Percentiles rank a stretch among this genome's conserved stretches.
Evolutionary conservation across 2,888 invertebrate genomes (phyloP).

Genomic region (Oscheius sp.): DNA sequence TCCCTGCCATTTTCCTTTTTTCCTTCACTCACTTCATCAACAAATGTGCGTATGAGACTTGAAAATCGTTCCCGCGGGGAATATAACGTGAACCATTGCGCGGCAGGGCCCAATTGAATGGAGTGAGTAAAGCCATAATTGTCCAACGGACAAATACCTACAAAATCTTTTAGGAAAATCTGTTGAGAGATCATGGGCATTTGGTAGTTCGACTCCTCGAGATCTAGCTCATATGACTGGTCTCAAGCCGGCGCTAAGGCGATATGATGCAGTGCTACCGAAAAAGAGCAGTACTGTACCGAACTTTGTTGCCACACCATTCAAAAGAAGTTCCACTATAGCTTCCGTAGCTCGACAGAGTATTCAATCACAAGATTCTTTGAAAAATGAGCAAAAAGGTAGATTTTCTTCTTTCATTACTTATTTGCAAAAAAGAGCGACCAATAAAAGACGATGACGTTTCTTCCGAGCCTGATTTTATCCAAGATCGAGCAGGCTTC

Average conservation of each 20-base stretch:
- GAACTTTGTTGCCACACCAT: conserved; percentile 29
- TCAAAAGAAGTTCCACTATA: conserved; percentile 13
- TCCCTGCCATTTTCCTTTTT: not conserved
- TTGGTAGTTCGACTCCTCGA: conserved; percentile 65
- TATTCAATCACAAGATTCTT: not conserved
- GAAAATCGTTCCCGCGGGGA: conserved; percentile 9
- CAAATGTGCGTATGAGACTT: conserved; percentile 11
- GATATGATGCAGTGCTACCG: conserved; percentile 48
- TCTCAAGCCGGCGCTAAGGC: conserved; percentile 3
- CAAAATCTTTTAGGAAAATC: not conserved
- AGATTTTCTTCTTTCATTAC: too few species aligned
- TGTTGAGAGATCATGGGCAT: conserved; percentile 37
- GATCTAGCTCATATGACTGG: conserved; percentile 53
- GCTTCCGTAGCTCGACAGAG: not conserved
- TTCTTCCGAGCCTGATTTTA: conserved; percentile 49
- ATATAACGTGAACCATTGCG: conserved; percentile 24
- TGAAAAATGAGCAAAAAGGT: conserved; percentile 2
- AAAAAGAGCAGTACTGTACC: conserved; percentile 46
- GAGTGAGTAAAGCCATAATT: conserved; percentile 19
- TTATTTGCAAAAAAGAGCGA: too few species aligned
- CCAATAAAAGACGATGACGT: conserved; percentile 44
- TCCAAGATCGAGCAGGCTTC: conserved; percentile 45
- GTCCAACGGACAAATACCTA: not conserved
- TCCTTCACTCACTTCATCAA: not conserved
- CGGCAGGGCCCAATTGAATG: conserved; percentile 26